Evolutionary conservation across 1,140 invertebrate species (phyloP).

Genomic region (Aphis craccivora): DNA sequence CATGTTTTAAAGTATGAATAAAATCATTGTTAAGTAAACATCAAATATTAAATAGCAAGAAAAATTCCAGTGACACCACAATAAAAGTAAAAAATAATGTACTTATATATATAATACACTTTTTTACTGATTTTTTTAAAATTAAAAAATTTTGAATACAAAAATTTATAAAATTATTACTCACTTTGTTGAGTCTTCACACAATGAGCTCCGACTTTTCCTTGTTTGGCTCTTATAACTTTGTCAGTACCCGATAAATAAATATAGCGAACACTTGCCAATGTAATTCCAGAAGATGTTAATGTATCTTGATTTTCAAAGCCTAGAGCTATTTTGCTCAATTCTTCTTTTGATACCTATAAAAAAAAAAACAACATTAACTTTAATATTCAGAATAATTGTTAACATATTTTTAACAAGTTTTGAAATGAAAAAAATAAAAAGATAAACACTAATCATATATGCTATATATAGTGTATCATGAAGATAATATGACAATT

Average conservation of each 20-base stretch:
- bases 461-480: no score
- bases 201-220: slow-evolving; percentile 90
- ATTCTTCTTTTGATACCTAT: slow-evolving; percentile 88
- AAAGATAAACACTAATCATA: no score
- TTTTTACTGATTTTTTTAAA: no score
- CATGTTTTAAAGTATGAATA: background rate
- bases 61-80: background rate
- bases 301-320: slow-evolving; percentile 86
- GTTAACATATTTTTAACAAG: background rate
- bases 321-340: slow-evolving; percentile 83
- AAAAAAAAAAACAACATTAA: no score
- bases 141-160: background rate
- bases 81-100: background rate
- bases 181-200: slow-evolving; percentile 91
- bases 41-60: background rate
- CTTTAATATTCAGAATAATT: background rate
- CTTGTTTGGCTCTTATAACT: slow-evolving; percentile 89
- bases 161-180: slow-evolving; percentile 58
- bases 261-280: slow-evolving; percentile 89
- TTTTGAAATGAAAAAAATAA: background rate
- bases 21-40: background rate
- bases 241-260: slow-evolving; percentile 90
- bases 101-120: background rate
- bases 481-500: no score
- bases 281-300: slow-evolving; percentile 84